A percentile compares a stretch with the other conserved stretches of the same genome.
Conservation (phyloP, 2,113 vertebrate species). For the Typhlomys cinereus region DNA sequence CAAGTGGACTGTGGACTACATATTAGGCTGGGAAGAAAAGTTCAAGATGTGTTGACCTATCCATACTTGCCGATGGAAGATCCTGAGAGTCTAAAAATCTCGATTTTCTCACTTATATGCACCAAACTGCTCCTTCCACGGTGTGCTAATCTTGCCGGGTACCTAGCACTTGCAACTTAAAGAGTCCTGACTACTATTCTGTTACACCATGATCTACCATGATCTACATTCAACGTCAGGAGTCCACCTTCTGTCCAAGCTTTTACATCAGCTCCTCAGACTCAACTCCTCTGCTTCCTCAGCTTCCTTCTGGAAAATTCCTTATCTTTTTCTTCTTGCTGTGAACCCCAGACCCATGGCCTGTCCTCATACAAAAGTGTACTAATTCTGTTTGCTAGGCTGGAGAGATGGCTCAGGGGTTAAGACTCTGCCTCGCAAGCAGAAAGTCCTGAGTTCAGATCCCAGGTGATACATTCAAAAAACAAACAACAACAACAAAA, state of each 20-base stretch:
- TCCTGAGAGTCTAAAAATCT: background rate
- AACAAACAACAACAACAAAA: too few species aligned
- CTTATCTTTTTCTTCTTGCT: background rate
- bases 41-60: background rate
- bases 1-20: accelerated
- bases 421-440: too few species aligned
- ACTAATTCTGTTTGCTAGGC: background rate
- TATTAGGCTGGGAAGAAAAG: too few species aligned
- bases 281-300: background rate
- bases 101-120: background rate
- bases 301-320: background rate
- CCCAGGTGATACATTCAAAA: too few species aligned
- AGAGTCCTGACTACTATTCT: background rate
- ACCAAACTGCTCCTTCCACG: background rate
- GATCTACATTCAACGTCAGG: background rate
- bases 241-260: background rate
- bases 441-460: too few species aligned
- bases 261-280: background rate
- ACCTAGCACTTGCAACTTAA: background rate
- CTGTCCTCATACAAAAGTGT: background rate
- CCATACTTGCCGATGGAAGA: background rate
- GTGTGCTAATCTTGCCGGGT: background rate
- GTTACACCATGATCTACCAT: background rate
- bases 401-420: too few species aligned
- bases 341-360: background rate